Evolutionary conservation across 1,140 invertebrate species (phyloP).

Genomic region (Chelonus insularis): DNA sequence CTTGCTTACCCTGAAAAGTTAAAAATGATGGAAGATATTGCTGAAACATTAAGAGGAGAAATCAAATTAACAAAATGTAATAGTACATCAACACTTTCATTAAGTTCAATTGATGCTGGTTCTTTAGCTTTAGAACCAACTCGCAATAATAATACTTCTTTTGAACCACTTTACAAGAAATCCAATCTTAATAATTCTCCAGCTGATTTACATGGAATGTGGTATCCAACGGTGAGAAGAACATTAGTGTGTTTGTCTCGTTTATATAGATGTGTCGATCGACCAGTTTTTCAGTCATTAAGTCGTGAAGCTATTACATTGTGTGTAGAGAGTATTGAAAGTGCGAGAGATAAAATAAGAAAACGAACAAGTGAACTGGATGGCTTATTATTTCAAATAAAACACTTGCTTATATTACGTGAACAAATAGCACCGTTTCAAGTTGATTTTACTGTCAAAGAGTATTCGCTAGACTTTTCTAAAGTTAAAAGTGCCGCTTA

Average conservation of each 20-base stretch:
- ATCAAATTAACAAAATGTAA: constrained; percentile 48
- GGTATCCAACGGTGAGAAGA: constrained; percentile 96
- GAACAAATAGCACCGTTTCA: constrained; percentile 99
- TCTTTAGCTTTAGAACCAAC: constrained; percentile 35
- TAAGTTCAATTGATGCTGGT: constrained; percentile 30
- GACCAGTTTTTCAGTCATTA: constrained; percentile 92
- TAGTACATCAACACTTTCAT: constrained; percentile 47
- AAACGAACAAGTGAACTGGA: constrained; percentile 76
- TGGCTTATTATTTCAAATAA: constrained; percentile 94
- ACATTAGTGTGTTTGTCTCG: constrained; percentile 94
- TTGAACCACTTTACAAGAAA: constrained; percentile 50
- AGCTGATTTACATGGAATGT: constrained; percentile 98
- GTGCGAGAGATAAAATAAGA: constrained; percentile 74
- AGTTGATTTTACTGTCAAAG: constrained; percentile 91
- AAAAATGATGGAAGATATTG: constrained; percentile 88
- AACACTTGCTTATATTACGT: constrained; percentile 93
- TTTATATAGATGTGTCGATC: constrained; percentile 93
- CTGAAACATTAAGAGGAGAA: constrained; percentile 52
- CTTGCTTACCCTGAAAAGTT: constrained; percentile 97
- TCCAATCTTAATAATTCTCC: constrained; percentile 68
- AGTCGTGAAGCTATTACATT: constrained; percentile 92
- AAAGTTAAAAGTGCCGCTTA: constrained; percentile 85
- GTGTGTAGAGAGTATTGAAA: constrained; percentile 88
- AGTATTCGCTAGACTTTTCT: constrained; percentile 90
- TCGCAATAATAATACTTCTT: constrained; percentile 44